Evolutionary conservation across 2,113 vertebrate genomes (phyloP), one percentile per base, ranked within the genome.

Genomic region (Zosterops japonicus): DNA sequence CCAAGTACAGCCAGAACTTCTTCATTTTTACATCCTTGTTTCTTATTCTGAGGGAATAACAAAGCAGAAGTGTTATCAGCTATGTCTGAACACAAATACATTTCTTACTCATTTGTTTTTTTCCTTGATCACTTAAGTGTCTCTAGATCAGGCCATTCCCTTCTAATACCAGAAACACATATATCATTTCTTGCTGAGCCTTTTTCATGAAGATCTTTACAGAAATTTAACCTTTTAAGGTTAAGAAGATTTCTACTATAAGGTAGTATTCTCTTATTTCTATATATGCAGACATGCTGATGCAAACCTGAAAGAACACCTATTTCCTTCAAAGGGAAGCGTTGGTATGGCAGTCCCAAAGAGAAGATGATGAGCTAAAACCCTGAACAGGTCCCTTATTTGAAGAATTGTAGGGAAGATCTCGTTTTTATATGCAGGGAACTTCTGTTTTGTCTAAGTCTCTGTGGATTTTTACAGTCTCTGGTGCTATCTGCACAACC

Each of bases 1-100:
- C 99, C 99, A 24, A 99, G 97, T 52, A 99, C 99, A 67, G 99
- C 99, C 88, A 99, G 98, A 91, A 99, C 99, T 95, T 99, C 99
- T 63, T 98, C 96, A 91, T 99, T 99, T 98, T 99, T 99, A 97
- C 99, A 99, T 94, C 99, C 99, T 97, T 99, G 99, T 95, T 99
- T 99, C 97, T 99, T 99, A 98, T 97, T 99, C 99, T 99, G 95
- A 77, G 70, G 83, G 8, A 90, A 20, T 39, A 93, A 91, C 24
- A 85, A 89, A 89, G 44, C 57, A 80, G 16, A 90, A 83, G 12
- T 25, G 76, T 8, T 41, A 92, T 63, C 61, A 90, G 61, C 8
- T 65, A 76, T 35, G 31, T 85, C n/a, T 85, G 55, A 87, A 85
- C 19, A 61, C n/a, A 85, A 69, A 64, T 31, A 8, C 1, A 42